phyloP scores from a whole-genome alignment of 1,140 invertebrate genomes.

The Rhizoglyphus robini region DNA sequence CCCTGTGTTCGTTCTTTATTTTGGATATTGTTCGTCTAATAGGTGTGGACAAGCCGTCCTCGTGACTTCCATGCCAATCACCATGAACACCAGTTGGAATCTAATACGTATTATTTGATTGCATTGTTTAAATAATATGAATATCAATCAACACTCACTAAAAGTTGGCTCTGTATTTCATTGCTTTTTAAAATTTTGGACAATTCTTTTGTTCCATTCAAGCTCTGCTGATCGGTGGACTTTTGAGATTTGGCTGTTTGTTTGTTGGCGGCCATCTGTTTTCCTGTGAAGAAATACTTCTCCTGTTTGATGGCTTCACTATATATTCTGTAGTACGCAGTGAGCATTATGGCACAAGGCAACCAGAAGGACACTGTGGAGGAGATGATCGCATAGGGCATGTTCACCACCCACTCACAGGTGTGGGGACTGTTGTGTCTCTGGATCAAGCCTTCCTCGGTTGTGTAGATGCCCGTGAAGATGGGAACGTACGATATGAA shows the following conservation, averaged over 20 bases:
- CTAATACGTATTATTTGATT: background rate
- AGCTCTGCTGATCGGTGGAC: background rate
- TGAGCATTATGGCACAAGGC: conserved; percentile 83
- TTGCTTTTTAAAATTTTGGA: background rate
- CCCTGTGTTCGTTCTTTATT: conserved; percentile 89
- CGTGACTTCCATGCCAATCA: conserved; percentile 26
- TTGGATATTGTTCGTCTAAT: conserved; percentile 70
- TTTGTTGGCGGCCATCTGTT: conserved; percentile 18
- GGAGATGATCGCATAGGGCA: conserved; percentile 72
- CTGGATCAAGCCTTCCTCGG: conserved; percentile 53
- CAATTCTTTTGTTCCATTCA: background rate
- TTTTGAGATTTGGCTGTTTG: conserved; percentile 16
- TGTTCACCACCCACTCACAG: conserved; percentile 78
- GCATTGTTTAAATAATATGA: too few species aligned
- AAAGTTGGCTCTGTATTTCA: conserved; percentile 12
- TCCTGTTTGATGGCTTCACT: conserved; percentile 79
- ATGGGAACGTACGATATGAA: conserved; percentile 88
- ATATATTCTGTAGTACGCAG: conserved; percentile 79
- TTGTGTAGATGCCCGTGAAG: conserved; percentile 82
- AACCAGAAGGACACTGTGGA: conserved; percentile 93
- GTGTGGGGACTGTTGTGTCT: conserved; percentile 49
- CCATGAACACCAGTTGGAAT: conserved; percentile 24
- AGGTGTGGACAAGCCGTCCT: conserved; percentile 48
- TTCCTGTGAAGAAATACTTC: conserved; percentile 59
- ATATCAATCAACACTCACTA: too few species aligned